A percentile compares a stretch with the other conserved stretches of the same genome.
Evolutionary conservation across 1,140 invertebrate species (phyloP).

Genomic region (Brachionus calyciflorus): DNA sequence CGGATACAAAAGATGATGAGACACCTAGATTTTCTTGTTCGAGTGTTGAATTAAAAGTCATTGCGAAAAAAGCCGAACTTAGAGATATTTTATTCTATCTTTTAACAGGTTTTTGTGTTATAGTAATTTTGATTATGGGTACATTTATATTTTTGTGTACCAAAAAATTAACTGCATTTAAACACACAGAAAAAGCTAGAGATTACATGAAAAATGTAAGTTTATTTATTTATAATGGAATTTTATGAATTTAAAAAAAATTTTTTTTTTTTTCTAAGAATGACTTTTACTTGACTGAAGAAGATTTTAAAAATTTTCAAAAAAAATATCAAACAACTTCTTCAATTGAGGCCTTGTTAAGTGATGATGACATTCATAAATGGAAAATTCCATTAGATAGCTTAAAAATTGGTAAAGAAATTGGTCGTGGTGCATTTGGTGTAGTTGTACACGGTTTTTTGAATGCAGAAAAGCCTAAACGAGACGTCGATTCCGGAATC

Average conservation of each 20-base stretch:
- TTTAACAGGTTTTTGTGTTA: neutral
- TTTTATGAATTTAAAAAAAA: neutral
- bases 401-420: neutral
- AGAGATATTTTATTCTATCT: neutral
- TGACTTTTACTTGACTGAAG: constrained; percentile 14
- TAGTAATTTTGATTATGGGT: neutral
- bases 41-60: constrained; percentile 39
- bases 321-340: neutral
- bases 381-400: constrained; percentile 33
- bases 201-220: constrained; percentile 32
- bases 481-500: constrained; percentile 6
- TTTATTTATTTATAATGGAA: neutral
- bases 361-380: neutral
- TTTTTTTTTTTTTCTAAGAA: neutral
- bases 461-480: neutral
- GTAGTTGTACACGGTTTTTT: constrained; percentile 4
- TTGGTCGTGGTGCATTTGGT: constrained; percentile 37
- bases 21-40: constrained; percentile 1
- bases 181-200: neutral
- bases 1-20: neutral
- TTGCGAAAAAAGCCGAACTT: neutral
- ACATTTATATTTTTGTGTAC: neutral
- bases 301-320: constrained; percentile 36
- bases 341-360: constrained; percentile 19
- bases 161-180: neutral